A percentile compares a stretch with the other conserved stretches of the same genome.
These are phyloP conservation scores for Drosophila serrata DNA, from an alignment of 1,140 invertebrate species.

Conservation along the genomic window DNA sequence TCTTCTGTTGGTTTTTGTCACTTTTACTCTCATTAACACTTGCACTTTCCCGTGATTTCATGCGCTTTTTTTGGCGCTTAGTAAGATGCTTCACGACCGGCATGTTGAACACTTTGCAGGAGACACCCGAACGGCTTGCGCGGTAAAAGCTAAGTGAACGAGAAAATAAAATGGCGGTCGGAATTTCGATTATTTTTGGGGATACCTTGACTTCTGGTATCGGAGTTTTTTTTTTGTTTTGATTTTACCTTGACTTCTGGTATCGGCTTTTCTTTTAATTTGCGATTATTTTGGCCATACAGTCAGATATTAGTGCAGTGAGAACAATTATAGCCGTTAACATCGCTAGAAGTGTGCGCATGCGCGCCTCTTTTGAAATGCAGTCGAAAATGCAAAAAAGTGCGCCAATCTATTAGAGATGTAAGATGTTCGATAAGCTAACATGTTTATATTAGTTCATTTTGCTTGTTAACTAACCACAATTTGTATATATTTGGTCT, in stretches of 20 bases:
- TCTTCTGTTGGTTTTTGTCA: neutral
- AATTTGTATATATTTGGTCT: neutral
- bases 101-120: neutral
- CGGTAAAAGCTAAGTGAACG: neutral
- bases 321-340: neutral
- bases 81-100: neutral
- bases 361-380: neutral
- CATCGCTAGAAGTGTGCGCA: neutral
- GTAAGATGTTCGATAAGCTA: neutral
- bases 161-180: neutral
- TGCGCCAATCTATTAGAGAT: neutral
- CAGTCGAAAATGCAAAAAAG: neutral
- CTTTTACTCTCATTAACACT: neutral
- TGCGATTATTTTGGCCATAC: neutral
- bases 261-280: neutral
- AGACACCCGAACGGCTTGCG: neutral
- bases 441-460: neutral
- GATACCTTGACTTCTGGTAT: too few relatives aligned
- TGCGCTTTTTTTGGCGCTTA: slow-evolving; percentile 1
- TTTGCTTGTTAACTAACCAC: neutral
- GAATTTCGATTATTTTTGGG: neutral
- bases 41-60: neutral
- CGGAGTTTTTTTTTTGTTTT: too few relatives aligned
- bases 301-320: neutral
- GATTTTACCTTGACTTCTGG: neutral